phyloP scores from a whole-genome alignment of 2,888 invertebrate genomes.

The Epicampocera succincta region DNA sequence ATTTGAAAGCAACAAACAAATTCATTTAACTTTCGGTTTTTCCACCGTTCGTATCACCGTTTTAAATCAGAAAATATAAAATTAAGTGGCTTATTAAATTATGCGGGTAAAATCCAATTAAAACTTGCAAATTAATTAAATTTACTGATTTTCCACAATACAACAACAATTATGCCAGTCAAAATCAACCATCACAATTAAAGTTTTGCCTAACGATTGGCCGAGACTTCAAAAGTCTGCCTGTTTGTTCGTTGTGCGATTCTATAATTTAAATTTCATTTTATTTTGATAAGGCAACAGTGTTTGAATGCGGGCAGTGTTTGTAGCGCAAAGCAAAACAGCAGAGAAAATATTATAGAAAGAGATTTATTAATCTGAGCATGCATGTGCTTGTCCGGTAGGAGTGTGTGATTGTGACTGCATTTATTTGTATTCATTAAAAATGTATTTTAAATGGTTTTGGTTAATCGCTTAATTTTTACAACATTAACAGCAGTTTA shows the following conservation, averaged over 20 bases:
- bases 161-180: neutral
- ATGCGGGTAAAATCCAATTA: slow-evolving; percentile 62
- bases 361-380: neutral
- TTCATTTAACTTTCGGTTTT: slow-evolving; percentile 1
- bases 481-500: slow-evolving; percentile 6
- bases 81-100: slow-evolving; percentile 52
- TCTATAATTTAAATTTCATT: slow-evolving; percentile 20
- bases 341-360: neutral
- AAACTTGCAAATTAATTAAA: slow-evolving; percentile 61
- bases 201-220: neutral
- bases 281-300: slow-evolving; percentile 1
- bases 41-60: neutral
- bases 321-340: neutral
- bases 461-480: slow-evolving; percentile 9
- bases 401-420: neutral
- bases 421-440: slow-evolving; percentile 11
- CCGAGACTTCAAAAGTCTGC: neutral
- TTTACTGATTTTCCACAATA: slow-evolving; percentile 30
- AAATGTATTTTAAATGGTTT: slow-evolving; percentile 10
- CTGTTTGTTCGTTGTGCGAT: neutral
- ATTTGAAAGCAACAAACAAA: neutral
- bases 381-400: too few species aligned
- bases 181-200: neutral
- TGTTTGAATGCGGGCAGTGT: neutral
- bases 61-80: slow-evolving; percentile 23